Percentiles rank a stretch among this genome's conserved stretches.
phyloP scores from a whole-genome alignment of 1,140 invertebrate genomes.

The Aphis craccivora region DNA sequence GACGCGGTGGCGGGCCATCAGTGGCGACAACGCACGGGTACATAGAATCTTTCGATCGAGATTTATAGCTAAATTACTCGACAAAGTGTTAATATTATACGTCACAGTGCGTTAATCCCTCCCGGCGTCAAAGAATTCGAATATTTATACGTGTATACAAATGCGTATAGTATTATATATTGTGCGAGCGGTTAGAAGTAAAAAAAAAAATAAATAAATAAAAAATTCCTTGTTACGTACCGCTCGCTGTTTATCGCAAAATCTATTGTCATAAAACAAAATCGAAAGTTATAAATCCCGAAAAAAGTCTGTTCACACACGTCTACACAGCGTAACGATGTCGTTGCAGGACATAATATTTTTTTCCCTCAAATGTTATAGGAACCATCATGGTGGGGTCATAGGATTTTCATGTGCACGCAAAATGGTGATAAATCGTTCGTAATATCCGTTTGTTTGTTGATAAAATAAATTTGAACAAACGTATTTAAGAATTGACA shows the following conservation, averaged over 20 bases:
- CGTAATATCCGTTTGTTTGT: background rate
- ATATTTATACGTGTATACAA: background rate
- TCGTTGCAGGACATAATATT: background rate
- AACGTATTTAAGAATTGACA: background rate
- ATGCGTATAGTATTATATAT: background rate
- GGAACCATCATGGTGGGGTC: background rate
- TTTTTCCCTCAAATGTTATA: background rate
- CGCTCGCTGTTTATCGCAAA: background rate
- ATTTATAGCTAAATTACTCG: conserved; percentile 49
- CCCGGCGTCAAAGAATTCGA: background rate
- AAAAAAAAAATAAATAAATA: background rate
- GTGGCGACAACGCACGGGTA: background rate
- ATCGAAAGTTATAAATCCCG: conserved; percentile 25
- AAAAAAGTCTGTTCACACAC: background rate
- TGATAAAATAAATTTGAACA: background rate
- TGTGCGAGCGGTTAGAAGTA: background rate
- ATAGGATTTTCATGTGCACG: background rate
- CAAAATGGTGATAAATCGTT: conserved; percentile 9
- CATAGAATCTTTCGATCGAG: conserved; percentile 16
- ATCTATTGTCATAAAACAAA: conserved; percentile 25
- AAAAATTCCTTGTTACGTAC: background rate
- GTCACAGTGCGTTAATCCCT: background rate
- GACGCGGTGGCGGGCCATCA: background rate
- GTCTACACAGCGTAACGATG: background rate
- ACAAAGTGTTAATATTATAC: conserved; percentile 38